A percentile compares a stretch with the other conserved stretches of the same genome.
Evolutionary conservation across 2,888 invertebrate species (phyloP).

Genomic region (Ectemnius cavifrons): DNA sequence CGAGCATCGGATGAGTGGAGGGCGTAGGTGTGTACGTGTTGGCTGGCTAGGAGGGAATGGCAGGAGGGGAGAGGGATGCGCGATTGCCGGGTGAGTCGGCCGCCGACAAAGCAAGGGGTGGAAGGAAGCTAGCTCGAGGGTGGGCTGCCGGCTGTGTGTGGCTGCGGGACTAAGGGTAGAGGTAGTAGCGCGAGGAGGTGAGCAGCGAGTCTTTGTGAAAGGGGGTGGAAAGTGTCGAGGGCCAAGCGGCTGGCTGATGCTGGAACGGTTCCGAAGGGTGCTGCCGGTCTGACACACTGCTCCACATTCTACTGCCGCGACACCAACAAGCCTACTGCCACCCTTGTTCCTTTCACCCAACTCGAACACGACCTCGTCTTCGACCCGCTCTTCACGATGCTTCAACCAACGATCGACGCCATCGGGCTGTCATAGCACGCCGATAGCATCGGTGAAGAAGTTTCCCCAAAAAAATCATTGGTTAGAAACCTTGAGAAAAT

Average conservation of each 20-base stretch:
- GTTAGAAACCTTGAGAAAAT: too few species aligned
- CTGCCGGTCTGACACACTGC: constrained; percentile 72
- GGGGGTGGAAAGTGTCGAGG: constrained; percentile 52
- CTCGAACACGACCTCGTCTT: constrained; percentile 13
- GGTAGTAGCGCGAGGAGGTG: constrained; percentile 34
- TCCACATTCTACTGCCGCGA: constrained; percentile 70
- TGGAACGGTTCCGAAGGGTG: constrained; percentile 66
- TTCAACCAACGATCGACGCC: constrained; percentile 42
- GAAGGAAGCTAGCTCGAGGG: constrained; percentile 17
- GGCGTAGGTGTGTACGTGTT: background rate
- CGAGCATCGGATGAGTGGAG: background rate
- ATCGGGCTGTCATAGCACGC: too few species aligned
- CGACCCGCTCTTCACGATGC: constrained; percentile 34
- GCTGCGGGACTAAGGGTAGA: constrained; percentile 27
- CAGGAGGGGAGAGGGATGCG: constrained; percentile 22
- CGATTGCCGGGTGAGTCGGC: constrained; percentile 15
- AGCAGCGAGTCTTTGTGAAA: constrained; percentile 53
- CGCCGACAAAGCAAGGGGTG: constrained; percentile 18
- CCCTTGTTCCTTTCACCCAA: constrained; percentile 1
- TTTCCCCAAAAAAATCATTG: too few species aligned
- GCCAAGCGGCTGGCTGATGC: constrained; percentile 52
- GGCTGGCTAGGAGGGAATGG: background rate
- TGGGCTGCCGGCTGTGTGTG: constrained; percentile 18
- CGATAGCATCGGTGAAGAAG: too few species aligned
- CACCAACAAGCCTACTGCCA: constrained; percentile 49